Evolutionary conservation across 1,140 invertebrate genomes (phyloP), one percentile per base, ranked within the genome.

Genomic region (Bathynomus jamesi): DNA sequence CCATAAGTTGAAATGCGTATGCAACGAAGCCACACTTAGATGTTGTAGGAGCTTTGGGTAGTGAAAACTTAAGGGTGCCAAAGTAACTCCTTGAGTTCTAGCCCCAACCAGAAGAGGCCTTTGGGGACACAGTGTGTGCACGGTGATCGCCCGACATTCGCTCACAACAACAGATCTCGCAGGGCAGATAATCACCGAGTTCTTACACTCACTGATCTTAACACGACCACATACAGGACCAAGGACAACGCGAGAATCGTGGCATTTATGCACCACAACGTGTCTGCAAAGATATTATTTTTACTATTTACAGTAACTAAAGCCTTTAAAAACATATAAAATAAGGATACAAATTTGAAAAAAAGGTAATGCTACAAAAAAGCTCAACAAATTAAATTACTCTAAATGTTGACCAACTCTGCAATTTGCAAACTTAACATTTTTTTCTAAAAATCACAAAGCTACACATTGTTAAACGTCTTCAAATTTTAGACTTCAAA

Each of bases 1-100:
- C 75, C 75, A 76, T 67, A 71, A 73, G 32, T 73, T 76, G 40
- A 69, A 71, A 66, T 76, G 71, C 11, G 75, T 65, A 60, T 69
- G 72, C 28, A 76, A 71, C 25, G 70, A 68, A 11, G 75, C 64
- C 27, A 71, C 64, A 53, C 61, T 68, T 69, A 76, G 65, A 61
- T 76, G 75, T 17, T 73, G 75, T 66, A 73, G 72, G 28, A 76
- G 71, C 24, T 70, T 71, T 4, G 71, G 72, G 62, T 73, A 73
- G 40, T 73, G 69, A 28, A 76, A 63, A 64, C 71, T 73, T 60
- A 76, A 69, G 10, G 72, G 75, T 11, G 71, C 72, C 66, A 76
- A 32, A 27, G 69, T 74, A 21, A 76, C 71, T 24, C 75, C 72
- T 30, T 76, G 75, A 11, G 75, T 73, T 17, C 68, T 65, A 3